Evolutionary conservation across 1,140 invertebrate genomes (phyloP).

Genomic region (Tetragonula clypearis): DNA sequence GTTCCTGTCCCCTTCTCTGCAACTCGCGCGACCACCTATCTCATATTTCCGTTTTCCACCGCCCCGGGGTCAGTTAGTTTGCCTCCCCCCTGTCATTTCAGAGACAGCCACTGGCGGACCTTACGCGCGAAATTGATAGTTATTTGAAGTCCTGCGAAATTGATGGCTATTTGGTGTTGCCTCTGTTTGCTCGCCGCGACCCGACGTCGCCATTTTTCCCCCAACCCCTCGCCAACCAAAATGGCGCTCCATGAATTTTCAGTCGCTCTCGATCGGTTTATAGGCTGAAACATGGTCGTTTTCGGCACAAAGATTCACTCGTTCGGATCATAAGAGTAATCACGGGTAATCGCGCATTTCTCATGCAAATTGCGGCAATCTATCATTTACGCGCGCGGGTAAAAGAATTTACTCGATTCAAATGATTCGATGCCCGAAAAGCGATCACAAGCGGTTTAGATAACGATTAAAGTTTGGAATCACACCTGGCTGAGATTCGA

Average conservation of each 20-base stretch:
- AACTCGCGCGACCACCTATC: slow-evolving; percentile 17
- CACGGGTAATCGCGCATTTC: neutral
- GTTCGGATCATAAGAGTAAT: neutral
- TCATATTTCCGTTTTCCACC: slow-evolving; percentile 31
- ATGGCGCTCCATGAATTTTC: neutral
- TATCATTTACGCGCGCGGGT: neutral
- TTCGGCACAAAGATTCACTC: neutral
- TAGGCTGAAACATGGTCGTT: neutral
- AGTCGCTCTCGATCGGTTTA: neutral
- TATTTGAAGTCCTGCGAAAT: slow-evolving; percentile 28
- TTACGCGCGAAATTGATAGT: slow-evolving; percentile 3
- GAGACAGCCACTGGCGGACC: neutral
- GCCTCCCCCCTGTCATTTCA: slow-evolving; percentile 20
- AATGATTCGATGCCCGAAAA: neutral
- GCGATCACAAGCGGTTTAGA: neutral
- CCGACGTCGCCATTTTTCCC: neutral
- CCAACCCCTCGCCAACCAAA: neutral
- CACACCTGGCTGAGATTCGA: neutral
- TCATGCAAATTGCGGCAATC: too few species aligned
- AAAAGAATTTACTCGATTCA: neutral
- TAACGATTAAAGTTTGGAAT: neutral
- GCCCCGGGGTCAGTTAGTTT: slow-evolving; percentile 31
- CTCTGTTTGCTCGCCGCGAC: slow-evolving; percentile 2
- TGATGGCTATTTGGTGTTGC: slow-evolving; percentile 19
- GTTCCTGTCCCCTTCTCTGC: neutral